Base-by-base conservation (phyloP, 2,797 vertebrate genomes). In the Lateolabrax maculatus region DNA sequence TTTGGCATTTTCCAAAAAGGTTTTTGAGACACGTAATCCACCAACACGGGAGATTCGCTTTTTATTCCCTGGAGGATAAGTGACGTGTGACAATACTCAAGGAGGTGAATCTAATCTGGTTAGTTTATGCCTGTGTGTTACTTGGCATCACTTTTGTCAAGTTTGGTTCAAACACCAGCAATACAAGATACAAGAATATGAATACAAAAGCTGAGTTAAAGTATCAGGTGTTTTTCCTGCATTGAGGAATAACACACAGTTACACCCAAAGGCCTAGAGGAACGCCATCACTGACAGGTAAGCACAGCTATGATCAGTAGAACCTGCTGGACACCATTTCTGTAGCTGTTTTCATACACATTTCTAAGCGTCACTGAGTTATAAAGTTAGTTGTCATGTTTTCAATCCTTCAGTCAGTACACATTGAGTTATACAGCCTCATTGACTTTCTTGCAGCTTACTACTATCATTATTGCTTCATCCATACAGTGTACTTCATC, bases 391-490 rank as follows among this genome's bases (percentile, higher is more conserved):
- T 66, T 1, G 6, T 34, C 12, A 34, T 44, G 51, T 81, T 62
- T 65, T 70, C 66, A 63, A 2, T 37, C 52, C 19, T 77, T 73
- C 78, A 71, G 63, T 77, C 61, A 39, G 25, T 18, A 49, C 65
- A 82, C 64, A 13, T 9, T 8, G 36, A 53, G 29, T 52, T 25
- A 68, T 0, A 29, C 56, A 52, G 21, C 53, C 55, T 69, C 58
- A 5, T 2, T 12, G 15, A 62, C 75, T 48, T 62, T 75, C 46
- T 67, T 13, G 3, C 36, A 49, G 52, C 13, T 37, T 25, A 53
- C 11, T 18, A 25, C 44, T 58, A 51, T 27, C 49, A 31, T 88
- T 84, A 88, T 90, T 86, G 82, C 84, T 88, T 83, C 85, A 81
- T 84, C 70, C 43, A 62, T 21, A 79, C 57, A 77, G 63, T 75